These are phyloP conservation scores for Pyrrhosoma nymphula DNA, from an alignment of 2,888 invertebrate genomes.

Conservation along the genomic window DNA sequence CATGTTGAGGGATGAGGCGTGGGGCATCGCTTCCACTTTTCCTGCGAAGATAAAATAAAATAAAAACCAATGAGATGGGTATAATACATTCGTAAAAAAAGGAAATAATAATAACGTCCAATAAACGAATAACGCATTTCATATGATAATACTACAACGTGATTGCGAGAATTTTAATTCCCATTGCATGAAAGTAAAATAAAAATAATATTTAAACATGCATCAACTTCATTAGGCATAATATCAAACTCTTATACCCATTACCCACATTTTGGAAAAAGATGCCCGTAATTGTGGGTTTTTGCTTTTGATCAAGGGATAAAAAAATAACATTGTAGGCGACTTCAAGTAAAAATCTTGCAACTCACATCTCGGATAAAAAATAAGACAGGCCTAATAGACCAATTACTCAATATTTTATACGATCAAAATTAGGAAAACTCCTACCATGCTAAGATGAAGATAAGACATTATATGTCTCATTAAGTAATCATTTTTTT, in stretches of 20 bases:
- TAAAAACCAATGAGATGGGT: not conserved
- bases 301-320: not conserved
- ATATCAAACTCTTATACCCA: not conserved
- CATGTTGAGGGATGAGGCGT: conserved; percentile 92
- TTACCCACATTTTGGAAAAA: not conserved
- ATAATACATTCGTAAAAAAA: not conserved
- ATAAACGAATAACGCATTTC: not conserved
- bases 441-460: not conserved
- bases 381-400: not conserved
- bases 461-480: not conserved
- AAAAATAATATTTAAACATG: not conserved
- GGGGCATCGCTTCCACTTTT: conserved; percentile 90
- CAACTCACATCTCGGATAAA: too few species aligned
- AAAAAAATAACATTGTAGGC: not conserved
- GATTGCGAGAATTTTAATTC: not conserved
- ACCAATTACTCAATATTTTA: not conserved
- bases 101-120: not conserved
- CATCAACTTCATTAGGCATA: not conserved
- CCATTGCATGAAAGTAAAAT: not conserved
- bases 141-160: too few species aligned
- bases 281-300: not conserved
- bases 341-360: too few species aligned
- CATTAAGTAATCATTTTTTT: not conserved
- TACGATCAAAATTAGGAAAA: not conserved
- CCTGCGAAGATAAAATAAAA: conserved; percentile 79